A percentile compares a stretch with the other conserved stretches of the same genome.
Evolutionary conservation across 1,140 invertebrate species (phyloP).

Genomic region (Aphis craccivora): DNA sequence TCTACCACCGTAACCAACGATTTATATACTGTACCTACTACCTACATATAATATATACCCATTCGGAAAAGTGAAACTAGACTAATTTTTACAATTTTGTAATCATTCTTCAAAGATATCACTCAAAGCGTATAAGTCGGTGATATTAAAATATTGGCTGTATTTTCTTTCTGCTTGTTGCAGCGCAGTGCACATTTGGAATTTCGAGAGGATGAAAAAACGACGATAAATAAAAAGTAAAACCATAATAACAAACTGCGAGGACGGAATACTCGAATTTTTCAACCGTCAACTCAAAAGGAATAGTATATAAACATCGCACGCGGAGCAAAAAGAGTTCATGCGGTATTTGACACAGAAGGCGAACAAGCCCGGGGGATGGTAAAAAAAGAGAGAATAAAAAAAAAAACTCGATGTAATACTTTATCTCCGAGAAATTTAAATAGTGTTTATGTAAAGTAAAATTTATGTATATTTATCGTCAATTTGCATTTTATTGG

Average conservation of each 20-base stretch:
- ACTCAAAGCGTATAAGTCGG: not conserved
- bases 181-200: not conserved
- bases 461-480: slow-evolving; percentile 49
- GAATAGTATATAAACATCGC: slow-evolving; percentile 15
- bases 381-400: not conserved
- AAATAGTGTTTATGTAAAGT: slow-evolving; percentile 54
- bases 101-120: not conserved
- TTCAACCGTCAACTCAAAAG: slow-evolving; percentile 23
- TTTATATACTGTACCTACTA: not conserved
- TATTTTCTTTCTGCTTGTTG: not conserved
- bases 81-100: not conserved
- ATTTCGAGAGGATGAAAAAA: not conserved
- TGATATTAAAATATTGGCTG: too few species aligned
- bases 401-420: slow-evolving; percentile 29
- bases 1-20: too few species aligned
- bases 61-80: not conserved
- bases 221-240: slow-evolving; percentile 5
- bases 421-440: slow-evolving; percentile 36
- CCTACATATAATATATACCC: too few species aligned
- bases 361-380: not conserved
- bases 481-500: slow-evolving; percentile 55
- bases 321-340: not conserved
- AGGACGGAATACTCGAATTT: not conserved
- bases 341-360: not conserved
- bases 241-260: not conserved